Evolutionary conservation across 1,140 invertebrate genomes (phyloP).

Genomic region (Lordiphosa mommai): DNA sequence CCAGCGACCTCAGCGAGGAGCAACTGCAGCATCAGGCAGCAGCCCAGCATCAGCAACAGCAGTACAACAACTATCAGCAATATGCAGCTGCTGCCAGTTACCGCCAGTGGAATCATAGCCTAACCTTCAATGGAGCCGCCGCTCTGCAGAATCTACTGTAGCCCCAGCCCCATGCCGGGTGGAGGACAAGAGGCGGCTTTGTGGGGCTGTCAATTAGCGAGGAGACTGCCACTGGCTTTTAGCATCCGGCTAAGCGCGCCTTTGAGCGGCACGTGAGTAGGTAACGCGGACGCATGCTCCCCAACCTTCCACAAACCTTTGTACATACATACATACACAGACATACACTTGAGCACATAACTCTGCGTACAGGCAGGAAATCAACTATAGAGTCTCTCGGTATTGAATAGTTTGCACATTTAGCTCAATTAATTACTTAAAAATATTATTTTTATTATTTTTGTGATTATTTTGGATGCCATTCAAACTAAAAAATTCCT

Average conservation of each 20-base stretch:
- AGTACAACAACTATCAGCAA: slow-evolving; percentile 77
- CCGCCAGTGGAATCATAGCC: slow-evolving; percentile 73
- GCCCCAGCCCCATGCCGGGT: slow-evolving; percentile 25
- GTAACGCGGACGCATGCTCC: slow-evolving; percentile 15
- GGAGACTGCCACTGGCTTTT: slow-evolving; percentile 57
- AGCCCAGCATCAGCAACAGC: slow-evolving; percentile 65
- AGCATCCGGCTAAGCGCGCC: slow-evolving; percentile 61
- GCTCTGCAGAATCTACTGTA: slow-evolving; percentile 75
- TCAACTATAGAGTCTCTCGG: too few relatives aligned
- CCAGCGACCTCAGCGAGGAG: slow-evolving; percentile 75
- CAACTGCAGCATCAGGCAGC: slow-evolving; percentile 71
- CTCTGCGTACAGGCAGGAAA: not conserved
- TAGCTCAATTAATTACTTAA: too few relatives aligned
- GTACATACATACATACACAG: not conserved
- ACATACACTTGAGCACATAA: slow-evolving; percentile 43
- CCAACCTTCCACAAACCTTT: not conserved
- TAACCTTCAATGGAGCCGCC: slow-evolving; percentile 71
- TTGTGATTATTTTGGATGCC: too few relatives aligned
- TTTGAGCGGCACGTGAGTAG: slow-evolving; percentile 64
- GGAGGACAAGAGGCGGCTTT: slow-evolving; percentile 50
- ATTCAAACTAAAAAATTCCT: too few relatives aligned
- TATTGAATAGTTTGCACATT: too few relatives aligned
- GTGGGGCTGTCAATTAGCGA: slow-evolving; percentile 55
- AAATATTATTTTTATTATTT: too few relatives aligned
- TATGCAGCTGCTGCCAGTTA: slow-evolving; percentile 72